phyloP scores from a whole-genome alignment of 2,113 vertebrate species.

The Emydocephalus ijimae region DNA sequence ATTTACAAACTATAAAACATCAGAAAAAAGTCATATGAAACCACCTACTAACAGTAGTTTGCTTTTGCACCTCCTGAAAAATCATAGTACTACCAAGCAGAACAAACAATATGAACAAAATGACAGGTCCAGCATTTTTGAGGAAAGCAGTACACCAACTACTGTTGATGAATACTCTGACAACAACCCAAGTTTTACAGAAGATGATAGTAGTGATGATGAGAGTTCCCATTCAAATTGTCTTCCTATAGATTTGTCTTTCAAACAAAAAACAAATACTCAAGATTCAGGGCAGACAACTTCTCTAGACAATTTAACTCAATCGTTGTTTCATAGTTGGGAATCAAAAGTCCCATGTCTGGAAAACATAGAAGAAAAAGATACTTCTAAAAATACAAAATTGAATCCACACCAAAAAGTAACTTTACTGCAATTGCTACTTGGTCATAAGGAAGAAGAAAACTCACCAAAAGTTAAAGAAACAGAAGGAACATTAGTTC shows the following conservation, averaged over 20 bases:
- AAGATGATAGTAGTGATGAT: constrained; percentile 91
- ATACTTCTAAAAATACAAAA: constrained; percentile 79
- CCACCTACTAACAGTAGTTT: constrained; percentile 90
- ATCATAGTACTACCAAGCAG: constrained; percentile 85
- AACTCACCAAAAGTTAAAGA: constrained; percentile 71
- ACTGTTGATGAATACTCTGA: constrained; percentile 89
- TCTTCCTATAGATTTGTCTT: constrained; percentile 93
- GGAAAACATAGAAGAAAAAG: constrained; percentile 74
- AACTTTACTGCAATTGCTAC: constrained; percentile 91
- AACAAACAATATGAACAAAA: constrained; percentile 78
- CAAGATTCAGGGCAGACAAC: constrained; percentile 70
- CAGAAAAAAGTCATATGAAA: constrained; percentile 78
- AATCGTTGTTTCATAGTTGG: constrained; percentile 90
- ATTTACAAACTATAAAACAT: constrained; percentile 75
- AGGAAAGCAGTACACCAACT: constrained; percentile 82
- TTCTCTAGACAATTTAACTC: constrained; percentile 89
- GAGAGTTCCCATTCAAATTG: constrained; percentile 93
- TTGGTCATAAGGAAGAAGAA: constrained; percentile 89
- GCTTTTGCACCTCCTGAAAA: constrained; percentile 92
- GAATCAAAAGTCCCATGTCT: constrained; percentile 82
- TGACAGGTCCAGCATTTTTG: constrained; percentile 75
- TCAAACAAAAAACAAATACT: constrained; percentile 78
- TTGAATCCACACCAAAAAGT: constrained; percentile 89
- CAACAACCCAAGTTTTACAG: constrained; percentile 87
- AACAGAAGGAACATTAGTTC: constrained; percentile 74